Base-by-base conservation (phyloP, 2,113 vertebrate genomes). In the Sminthopsis crassicaudata region DNA sequence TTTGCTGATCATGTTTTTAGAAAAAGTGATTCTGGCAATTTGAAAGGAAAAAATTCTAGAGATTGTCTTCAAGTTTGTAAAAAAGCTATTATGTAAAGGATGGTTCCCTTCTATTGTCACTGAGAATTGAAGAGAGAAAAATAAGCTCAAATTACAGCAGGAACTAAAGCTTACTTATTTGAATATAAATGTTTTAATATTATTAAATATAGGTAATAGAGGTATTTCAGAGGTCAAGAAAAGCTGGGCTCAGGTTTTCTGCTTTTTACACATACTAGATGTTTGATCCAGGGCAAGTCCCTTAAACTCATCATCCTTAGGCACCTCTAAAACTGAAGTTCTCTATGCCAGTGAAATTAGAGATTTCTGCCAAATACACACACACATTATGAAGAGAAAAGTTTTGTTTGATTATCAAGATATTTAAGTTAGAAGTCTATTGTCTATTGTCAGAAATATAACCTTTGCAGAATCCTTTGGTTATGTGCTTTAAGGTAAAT, bases 171-270 rank as follows among this genome's bases (percentile, higher is more conserved):
- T 57, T 50, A 89, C 19, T 95, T 95, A 52, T 14, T 46, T 94
- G 92, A 22, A 89, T 94, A 95, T 95, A 91, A 95, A 93, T 93
- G 50, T 36, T 96, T 93, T 36, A 94, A 42, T 30, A 90, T 90
- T 46, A 24, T 24, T 90, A 90, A 96, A 90, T 26, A 48, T 53
- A 53, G 12, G 53, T 94, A 10, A 42, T 19, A 96, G 91, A 50
- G 50, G 84, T 91, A 92, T n/a, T 12, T 55, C 91, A 53, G 57
- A 10, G 30, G 11, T 36, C 27, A 60, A 26, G 27, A 57, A 57
- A 0, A 60, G 10, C 11, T 36, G 27, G 57, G 27, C 57, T 60
- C 27, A 60, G 30, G 26, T 60, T 60, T 27, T 60, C 25, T 27
- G 57, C 27, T 9, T 60, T 26, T 60, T 60, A 60, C 27, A 60